Conservation (phyloP, 2,888 invertebrate species). For the Lasioglossum leucozonium region DNA sequence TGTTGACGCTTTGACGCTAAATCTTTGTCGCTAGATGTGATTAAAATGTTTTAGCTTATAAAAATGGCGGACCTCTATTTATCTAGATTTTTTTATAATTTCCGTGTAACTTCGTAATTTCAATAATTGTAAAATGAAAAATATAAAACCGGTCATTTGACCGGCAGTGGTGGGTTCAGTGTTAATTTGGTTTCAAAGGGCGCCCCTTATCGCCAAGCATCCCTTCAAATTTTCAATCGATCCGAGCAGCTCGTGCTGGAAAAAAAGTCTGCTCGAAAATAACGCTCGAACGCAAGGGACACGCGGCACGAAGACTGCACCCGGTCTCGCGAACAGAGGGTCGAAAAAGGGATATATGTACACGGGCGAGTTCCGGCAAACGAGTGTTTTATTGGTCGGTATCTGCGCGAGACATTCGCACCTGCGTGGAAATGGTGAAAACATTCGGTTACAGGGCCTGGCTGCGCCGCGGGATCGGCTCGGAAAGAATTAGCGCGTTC, state of each 20-base stretch:
- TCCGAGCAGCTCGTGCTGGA: background rate
- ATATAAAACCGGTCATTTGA: too few species aligned
- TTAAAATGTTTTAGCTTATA: too few species aligned
- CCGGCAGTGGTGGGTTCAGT: too few species aligned
- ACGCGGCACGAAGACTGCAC: background rate
- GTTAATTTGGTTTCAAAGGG: background rate
- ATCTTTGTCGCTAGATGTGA: too few species aligned
- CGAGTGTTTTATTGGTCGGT: slow-evolving; percentile 41
- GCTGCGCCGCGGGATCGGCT: background rate
- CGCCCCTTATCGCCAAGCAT: background rate
- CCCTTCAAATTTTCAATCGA: background rate
- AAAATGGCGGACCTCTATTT: too few species aligned
- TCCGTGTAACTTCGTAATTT: too few species aligned
- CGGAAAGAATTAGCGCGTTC: slow-evolving; percentile 13
- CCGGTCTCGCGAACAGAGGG: background rate
- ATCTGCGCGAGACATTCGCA: slow-evolving; percentile 16
- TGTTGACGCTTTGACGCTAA: background rate
- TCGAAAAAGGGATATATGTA: background rate
- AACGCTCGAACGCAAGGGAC: background rate
- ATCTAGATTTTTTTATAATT: too few species aligned
- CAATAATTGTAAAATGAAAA: too few species aligned
- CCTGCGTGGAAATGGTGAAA: slow-evolving; percentile 37
- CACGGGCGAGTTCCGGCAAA: slow-evolving; percentile 1
- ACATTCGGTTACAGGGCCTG: slow-evolving; percentile 14
- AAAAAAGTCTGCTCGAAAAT: background rate